Conservation (phyloP, 2,797 vertebrate genomes). For the Okamejei kenojei region DNA sequence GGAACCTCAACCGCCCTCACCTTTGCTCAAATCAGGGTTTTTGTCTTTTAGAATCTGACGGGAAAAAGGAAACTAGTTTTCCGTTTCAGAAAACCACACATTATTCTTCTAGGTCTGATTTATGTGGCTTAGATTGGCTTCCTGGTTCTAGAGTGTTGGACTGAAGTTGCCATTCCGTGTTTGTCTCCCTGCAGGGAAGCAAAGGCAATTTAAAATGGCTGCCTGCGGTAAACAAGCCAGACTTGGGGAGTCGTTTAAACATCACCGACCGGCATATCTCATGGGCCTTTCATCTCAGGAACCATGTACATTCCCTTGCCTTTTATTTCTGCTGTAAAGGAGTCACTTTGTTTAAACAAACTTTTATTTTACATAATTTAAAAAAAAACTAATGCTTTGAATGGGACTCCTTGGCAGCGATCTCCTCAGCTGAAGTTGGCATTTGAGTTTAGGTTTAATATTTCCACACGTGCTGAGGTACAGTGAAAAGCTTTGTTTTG, state of each 20-base stretch:
- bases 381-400: not conserved
- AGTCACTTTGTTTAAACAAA: not conserved
- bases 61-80: conserved; percentile 27
- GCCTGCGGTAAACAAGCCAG: not conserved
- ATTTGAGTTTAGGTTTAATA: too few species aligned
- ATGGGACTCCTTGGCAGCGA: not conserved
- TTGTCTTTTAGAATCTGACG: not conserved
- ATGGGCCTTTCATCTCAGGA: not conserved
- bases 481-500: too few species aligned
- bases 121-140: not conserved
- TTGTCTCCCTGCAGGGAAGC: not conserved
- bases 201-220: not conserved
- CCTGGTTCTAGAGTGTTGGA: not conserved
- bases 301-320: not conserved
- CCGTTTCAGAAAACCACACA: conserved; percentile 21
- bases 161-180: not conserved
- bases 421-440: too few species aligned
- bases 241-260: not conserved
- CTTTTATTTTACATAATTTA: not conserved
- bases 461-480: too few species aligned
- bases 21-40: not conserved
- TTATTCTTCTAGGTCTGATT: conserved; percentile 9
- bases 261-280: not conserved
- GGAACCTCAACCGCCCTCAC: not conserved
- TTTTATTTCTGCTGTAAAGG: not conserved